Conservation (phyloP, 1,140 invertebrate species). For the Prorops nasuta region DNA sequence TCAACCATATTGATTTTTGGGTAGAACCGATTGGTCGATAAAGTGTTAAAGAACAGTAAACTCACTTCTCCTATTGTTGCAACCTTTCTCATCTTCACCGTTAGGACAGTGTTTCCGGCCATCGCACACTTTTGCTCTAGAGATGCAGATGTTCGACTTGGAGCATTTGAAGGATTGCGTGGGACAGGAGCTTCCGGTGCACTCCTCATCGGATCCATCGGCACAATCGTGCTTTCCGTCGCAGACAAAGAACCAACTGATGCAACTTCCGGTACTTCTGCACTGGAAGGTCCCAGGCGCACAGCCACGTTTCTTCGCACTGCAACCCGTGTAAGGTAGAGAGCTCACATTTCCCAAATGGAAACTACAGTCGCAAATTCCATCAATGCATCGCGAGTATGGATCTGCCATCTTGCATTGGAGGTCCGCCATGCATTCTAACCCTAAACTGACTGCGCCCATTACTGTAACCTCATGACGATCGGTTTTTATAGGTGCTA, state of each 20-base stretch:
- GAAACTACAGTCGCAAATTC: constrained; percentile 74
- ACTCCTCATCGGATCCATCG: constrained; percentile 83
- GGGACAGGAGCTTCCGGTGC: constrained; percentile 54
- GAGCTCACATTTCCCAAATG: constrained; percentile 28
- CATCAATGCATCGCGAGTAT: constrained; percentile 71
- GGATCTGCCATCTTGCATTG: constrained; percentile 80
- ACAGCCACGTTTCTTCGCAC: constrained; percentile 72
- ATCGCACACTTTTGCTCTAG: constrained; percentile 74
- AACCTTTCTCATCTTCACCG: constrained; percentile 78
- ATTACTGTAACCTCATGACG: constrained; percentile 56
- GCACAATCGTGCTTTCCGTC: constrained; percentile 86
- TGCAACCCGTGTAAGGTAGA: constrained; percentile 61
- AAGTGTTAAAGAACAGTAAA: too few relatives aligned
- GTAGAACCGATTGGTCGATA: too few relatives aligned
- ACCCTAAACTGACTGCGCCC: constrained; percentile 72
- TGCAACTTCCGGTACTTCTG: constrained; percentile 78
- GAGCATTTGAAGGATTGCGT: constrained; percentile 67
- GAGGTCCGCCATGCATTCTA: constrained; percentile 69
- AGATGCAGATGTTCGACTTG: constrained; percentile 70
- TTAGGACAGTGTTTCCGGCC: constrained; percentile 74
- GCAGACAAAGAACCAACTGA: constrained; percentile 90
- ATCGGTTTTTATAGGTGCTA: constrained; percentile 37
- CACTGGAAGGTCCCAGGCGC: constrained; percentile 81
- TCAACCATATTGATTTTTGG: too few relatives aligned
- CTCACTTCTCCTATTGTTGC: constrained; percentile 61